A percentile compares a stretch with the other conserved stretches of the same genome.
Evolutionary conservation across 2,888 invertebrate species (phyloP).

Genomic region (Synanthedon formicaeformis): DNA sequence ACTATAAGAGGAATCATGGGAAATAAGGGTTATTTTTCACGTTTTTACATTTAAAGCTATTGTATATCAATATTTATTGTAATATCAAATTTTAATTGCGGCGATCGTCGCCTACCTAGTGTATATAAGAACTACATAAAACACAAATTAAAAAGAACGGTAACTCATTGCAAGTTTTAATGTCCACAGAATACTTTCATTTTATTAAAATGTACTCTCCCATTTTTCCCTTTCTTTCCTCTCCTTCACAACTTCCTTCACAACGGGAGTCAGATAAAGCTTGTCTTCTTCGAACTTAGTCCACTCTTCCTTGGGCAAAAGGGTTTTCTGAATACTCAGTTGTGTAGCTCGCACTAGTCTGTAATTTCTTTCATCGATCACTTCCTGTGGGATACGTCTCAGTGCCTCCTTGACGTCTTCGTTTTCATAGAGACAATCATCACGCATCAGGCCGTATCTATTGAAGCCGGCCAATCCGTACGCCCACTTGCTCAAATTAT

Average conservation of each 20-base stretch:
- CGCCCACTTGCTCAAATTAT: conserved; percentile 76
- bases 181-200: neutral
- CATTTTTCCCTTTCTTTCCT: conserved; percentile 81
- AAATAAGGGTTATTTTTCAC: no score
- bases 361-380: conserved; percentile 86
- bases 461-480: conserved; percentile 86
- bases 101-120: no score
- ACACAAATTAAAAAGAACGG: no score
- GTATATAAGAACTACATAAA: no score
- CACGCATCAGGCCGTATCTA: conserved; percentile 83
- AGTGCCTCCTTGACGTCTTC: conserved; percentile 85
- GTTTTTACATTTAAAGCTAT: no score
- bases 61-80: no score
- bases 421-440: conserved; percentile 81
- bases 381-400: conserved; percentile 78
- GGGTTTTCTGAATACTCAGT: conserved; percentile 78
- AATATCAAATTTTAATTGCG: no score
- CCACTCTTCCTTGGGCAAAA: conserved; percentile 93
- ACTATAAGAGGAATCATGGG: no score
- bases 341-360: conserved; percentile 87
- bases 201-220: conserved; percentile 75
- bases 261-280: conserved; percentile 80
- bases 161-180: no score
- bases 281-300: conserved; percentile 88
- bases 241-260: conserved; percentile 86